These are phyloP conservation scores for Penaeus japonicus DNA, from an alignment of 1,140 invertebrate genomes.

Conservation along the genomic window DNA sequence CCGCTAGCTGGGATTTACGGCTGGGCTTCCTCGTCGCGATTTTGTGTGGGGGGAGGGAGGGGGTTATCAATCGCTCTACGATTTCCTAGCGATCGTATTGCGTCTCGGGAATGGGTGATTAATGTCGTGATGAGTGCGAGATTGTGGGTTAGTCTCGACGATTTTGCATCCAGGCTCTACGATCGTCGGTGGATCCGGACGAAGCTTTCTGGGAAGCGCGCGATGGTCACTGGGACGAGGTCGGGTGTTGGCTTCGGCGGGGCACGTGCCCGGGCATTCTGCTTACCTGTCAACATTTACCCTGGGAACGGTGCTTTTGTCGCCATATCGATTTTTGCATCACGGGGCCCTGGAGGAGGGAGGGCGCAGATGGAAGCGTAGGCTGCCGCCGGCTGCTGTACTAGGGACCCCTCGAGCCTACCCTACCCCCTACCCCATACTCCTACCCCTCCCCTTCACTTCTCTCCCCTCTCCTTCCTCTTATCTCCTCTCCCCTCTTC, in stretches of 20 bases:
- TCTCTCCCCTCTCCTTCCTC: not conserved
- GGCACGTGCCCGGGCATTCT: conserved; percentile 52
- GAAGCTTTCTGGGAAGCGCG: not conserved
- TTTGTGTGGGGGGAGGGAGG: too few relatives aligned
- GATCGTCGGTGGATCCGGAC: not conserved
- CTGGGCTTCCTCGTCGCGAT: too few relatives aligned
- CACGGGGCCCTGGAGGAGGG: not conserved
- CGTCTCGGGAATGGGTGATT: too few relatives aligned
- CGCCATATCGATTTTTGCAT: conserved; percentile 18
- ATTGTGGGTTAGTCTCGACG: too few relatives aligned
- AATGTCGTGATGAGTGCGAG: too few relatives aligned
- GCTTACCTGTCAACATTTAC: conserved; percentile 53
- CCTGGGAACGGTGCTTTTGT: conserved; percentile 41
- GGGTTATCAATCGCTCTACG: too few relatives aligned
- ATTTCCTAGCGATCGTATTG: too few relatives aligned
- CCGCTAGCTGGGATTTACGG: too few relatives aligned
- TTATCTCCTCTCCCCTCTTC: not conserved
- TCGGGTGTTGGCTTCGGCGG: conserved; percentile 30
- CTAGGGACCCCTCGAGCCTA: not conserved
- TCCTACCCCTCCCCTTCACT: not conserved
- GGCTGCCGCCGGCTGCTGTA: not conserved
- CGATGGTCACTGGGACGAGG: not conserved
- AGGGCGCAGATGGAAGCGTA: not conserved
- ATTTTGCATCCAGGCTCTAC: too few relatives aligned
- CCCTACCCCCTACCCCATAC: not conserved